These are phyloP conservation scores for Dichetophora obliterata DNA, from an alignment of 2,888 invertebrate genomes.

Conservation along the genomic window DNA sequence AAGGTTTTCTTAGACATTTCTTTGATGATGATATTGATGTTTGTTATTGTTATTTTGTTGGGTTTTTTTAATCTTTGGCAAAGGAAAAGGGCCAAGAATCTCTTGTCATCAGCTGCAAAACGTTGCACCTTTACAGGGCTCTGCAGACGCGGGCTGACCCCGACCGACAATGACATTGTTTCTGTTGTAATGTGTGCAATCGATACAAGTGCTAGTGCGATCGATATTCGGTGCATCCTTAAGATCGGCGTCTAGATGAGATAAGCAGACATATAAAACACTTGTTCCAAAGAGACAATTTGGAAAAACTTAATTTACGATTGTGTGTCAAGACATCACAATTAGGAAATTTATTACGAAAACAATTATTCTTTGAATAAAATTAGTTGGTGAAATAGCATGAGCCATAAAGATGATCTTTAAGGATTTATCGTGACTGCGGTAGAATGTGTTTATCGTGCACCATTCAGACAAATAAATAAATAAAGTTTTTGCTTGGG, in stretches of 20 bases:
- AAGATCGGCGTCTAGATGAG: not conserved
- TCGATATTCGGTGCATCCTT: not conserved
- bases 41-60: not conserved
- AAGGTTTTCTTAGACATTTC: not conserved
- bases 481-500: no score
- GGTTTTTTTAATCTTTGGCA: conserved; percentile 13
- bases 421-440: no score
- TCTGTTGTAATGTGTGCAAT: not conserved
- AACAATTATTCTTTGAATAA: no score
- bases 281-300: not conserved
- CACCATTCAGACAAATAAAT: no score
- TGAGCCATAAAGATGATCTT: no score
- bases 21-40: not conserved
- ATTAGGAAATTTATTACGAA: no score
- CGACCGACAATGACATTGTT: not conserved
- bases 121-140: conserved; percentile 20
- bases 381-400: no score
- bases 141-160: not conserved
- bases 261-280: not conserved
- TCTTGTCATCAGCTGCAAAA: conserved; percentile 26
- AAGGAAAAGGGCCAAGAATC: not conserved
- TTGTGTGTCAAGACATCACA: no score
- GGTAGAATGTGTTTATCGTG: no score
- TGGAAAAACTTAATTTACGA: no score
- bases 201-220: not conserved